Percentiles rank a stretch among this genome's conserved stretches.
These are phyloP conservation scores for Pseudomyrmex cubaensis DNA, from an alignment of 1,140 invertebrate species.

Conservation along the genomic window DNA sequence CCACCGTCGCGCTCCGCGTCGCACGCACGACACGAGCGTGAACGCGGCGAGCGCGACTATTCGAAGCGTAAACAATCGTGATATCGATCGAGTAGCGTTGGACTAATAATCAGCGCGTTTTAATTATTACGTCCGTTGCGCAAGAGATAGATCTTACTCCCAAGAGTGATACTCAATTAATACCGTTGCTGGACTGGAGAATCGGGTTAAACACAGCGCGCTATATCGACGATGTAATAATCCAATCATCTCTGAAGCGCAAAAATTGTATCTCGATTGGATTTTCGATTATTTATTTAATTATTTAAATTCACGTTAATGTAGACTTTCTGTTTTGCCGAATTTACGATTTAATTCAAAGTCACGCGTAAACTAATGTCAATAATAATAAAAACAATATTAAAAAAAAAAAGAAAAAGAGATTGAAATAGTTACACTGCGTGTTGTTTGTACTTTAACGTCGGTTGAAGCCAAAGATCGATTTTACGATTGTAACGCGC, in stretches of 20 bases:
- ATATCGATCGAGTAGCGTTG: conserved; percentile 7
- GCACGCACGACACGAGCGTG: conserved; percentile 10
- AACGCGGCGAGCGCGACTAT: conserved; percentile 1
- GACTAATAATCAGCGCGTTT: conserved; percentile 18
- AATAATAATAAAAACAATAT: too few relatives aligned
- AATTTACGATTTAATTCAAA: neutral
- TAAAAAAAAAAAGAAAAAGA: too few relatives aligned
- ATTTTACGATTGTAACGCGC: conserved; percentile 6
- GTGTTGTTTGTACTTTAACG: conserved; percentile 3
- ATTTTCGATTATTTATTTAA: neutral
- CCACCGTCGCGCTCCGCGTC: conserved; percentile 13
- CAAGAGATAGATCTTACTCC: conserved; percentile 18
- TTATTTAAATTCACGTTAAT: neutral
- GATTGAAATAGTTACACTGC: neutral
- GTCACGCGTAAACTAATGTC: too few relatives aligned
- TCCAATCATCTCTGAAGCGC: neutral
- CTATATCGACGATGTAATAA: neutral
- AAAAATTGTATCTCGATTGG: neutral
- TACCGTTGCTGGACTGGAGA: neutral
- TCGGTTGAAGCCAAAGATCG: neutral
- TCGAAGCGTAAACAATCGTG: conserved; percentile 50
- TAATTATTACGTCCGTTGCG: conserved; percentile 50
- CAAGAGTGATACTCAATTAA: conserved; percentile 4
- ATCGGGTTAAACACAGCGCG: conserved; percentile 6
- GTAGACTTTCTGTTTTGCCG: neutral